Percentiles rank a stretch among this genome's conserved stretches.
These are phyloP conservation scores for Geococcyx californianus DNA, from an alignment of 2,113 vertebrate species.

Conservation along the genomic window DNA sequence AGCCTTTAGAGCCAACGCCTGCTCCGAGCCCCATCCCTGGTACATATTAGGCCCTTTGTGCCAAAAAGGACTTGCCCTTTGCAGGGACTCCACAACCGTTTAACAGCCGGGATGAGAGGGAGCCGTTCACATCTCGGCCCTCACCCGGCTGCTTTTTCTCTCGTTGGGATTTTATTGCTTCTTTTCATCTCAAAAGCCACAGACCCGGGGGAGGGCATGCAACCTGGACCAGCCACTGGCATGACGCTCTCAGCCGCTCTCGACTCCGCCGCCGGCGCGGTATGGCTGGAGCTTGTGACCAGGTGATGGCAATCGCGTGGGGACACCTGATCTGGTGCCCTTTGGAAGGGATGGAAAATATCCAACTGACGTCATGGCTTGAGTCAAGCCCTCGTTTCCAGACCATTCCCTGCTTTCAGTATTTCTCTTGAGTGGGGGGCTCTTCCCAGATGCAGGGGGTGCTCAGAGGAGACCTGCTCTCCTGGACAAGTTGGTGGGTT, in stretches of 20 bases:
- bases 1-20: not conserved
- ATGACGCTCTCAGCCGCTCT: not conserved
- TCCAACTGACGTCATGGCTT: not conserved
- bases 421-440: not conserved
- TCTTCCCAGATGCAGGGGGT: not conserved
- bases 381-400: not conserved
- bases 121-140: fast-evolving
- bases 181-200: not conserved
- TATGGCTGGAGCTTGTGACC: not conserved
- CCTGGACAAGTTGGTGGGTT: not conserved
- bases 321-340: not conserved
- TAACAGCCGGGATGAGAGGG: not conserved
- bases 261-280: fast-evolving
- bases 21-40: fast-evolving
- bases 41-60: not conserved
- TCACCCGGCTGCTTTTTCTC: fast-evolving
- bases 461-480: not conserved
- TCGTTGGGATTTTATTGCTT: not conserved
- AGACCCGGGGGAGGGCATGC: fast-evolving
- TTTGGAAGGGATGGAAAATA: not conserved
- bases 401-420: not conserved
- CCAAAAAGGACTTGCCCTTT: fast-evolving
- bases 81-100: not conserved
- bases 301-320: fast-evolving
- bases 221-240: fast-evolving